phyloP scores from a whole-genome alignment of 2,113 vertebrate species.

The Colossoma macropomum region DNA sequence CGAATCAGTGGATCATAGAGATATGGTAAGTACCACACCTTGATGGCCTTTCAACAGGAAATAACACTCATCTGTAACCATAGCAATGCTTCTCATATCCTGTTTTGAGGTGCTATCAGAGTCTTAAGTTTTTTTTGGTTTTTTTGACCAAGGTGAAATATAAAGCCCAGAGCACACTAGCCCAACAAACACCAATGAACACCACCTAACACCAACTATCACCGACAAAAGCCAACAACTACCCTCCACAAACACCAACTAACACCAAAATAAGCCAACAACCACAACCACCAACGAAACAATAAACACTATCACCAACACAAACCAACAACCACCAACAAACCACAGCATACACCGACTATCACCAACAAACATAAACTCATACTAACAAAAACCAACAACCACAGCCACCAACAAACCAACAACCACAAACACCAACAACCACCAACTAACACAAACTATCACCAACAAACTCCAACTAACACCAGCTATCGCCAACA shows the following conservation, averaged over 20 bases:
- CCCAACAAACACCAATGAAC: neutral
- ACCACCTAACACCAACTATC: neutral
- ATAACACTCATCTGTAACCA: conserved; percentile 65
- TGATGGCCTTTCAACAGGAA: conserved; percentile 70
- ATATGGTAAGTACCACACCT: conserved; percentile 33
- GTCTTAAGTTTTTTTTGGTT: neutral
- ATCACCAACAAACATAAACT: too few species aligned
- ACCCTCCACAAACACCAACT: too few species aligned
- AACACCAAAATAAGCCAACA: neutral
- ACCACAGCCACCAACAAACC: too few species aligned
- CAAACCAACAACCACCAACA: too few species aligned
- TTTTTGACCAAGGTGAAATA: neutral
- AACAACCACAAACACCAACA: too few species aligned
- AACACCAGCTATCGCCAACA: too few species aligned
- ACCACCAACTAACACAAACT: too few species aligned
- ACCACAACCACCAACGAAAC: neutral
- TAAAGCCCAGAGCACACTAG: conserved; percentile 17
- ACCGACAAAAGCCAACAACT: too few species aligned
- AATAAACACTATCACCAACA: neutral
- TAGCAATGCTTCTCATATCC: conserved; percentile 65
- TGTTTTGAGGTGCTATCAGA: conserved; percentile 49
- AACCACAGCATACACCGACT: too few species aligned
- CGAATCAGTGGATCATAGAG: neutral
- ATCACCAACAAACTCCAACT: too few species aligned
- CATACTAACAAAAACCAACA: too few species aligned